Evolutionary conservation across 2,113 vertebrate species (phyloP), one percentile per base, ranked within the genome.

Genomic region (Candoia aspera): DNA sequence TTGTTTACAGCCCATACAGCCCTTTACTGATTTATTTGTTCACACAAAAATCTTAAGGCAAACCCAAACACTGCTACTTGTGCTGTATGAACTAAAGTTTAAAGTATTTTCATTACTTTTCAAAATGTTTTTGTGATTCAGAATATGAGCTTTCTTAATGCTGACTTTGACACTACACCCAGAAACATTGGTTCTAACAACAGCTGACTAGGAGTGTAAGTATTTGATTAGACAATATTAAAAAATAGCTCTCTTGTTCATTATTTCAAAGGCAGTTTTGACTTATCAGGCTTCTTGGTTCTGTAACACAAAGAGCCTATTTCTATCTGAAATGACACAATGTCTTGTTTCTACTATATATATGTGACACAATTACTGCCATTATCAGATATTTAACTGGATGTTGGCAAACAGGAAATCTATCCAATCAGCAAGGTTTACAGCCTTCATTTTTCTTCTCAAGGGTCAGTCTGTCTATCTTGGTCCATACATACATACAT

Each of bases 191-290:
- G 10, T 24, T 60, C 11, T 42, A 88, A 88, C 15, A 46, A 46
- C 37, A 49, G 33, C 8, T 88, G 87, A 62, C 23, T 62, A 62
- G 3, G 24, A 46, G 24, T 53, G 17, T 62, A 92, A 4, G 2
- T 94, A 79, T 91, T 92, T 60, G 92, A 94, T 94, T 93, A 57
- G 53, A 42, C 37, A 95, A 91, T 79, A 92, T 17, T 57, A 49
- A 92, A 92, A 91, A 93, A 3, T 17, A 59, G 68, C 4, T n/a
- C 55, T 93, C 54, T 92, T 49, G 6, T 73, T 95, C 83, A 79
- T 93, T 5, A 88, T 88, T 88, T 93, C 93, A 87, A 92, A 93
- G 91, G 8, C 42, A 94, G 8, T 0, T 1, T 91, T 73, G 83
- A 85, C 84, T 93, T 1, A 0, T 62, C 49, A 58, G 8, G 13